phyloP scores from a whole-genome alignment of 2,888 invertebrate species.

The Ochropleura plecta region DNA sequence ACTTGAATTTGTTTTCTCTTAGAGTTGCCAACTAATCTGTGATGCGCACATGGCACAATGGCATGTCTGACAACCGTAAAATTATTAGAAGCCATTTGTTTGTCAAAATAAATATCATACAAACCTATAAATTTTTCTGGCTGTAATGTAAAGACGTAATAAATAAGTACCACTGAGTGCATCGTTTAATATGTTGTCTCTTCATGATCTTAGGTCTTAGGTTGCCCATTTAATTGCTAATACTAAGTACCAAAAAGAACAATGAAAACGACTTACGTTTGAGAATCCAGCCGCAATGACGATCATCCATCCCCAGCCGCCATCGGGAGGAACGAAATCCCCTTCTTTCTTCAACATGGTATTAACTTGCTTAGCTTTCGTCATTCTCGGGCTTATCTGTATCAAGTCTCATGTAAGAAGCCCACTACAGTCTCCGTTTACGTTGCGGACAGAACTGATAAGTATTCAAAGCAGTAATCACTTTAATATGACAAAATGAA shows the following conservation, averaged over 20 bases:
- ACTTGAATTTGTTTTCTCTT: background rate
- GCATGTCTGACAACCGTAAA: constrained; percentile 7
- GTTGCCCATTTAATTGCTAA: constrained; percentile 11
- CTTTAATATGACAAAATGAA: constrained; percentile 48
- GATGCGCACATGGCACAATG: background rate
- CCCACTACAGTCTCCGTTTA: constrained; percentile 63
- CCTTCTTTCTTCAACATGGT: constrained; percentile 85
- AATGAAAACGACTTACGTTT: constrained; percentile 90
- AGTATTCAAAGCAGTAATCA: constrained; percentile 62
- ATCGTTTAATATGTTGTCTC: constrained; percentile 24
- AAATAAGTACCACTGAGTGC: constrained; percentile 20
- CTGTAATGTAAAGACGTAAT: constrained; percentile 31
- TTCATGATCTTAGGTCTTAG: constrained; percentile 40
- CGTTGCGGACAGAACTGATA: constrained; percentile 73
- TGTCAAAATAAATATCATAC: background rate
- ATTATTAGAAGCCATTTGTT: background rate
- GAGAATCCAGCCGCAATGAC: constrained; percentile 93
- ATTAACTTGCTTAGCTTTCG: constrained; percentile 74
- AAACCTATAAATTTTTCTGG: constrained; percentile 1
- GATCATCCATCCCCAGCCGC: constrained; percentile 95
- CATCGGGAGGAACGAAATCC: constrained; percentile 93
- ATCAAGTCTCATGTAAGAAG: constrained; percentile 26
- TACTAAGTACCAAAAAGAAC: background rate
- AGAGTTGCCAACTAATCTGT: background rate
- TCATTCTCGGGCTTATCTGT: constrained; percentile 71